Evolutionary conservation across 2,113 vertebrate genomes (phyloP), one percentile per base, ranked within the genome.

Genomic region (Rhegmatorhina hoffmannsi): DNA sequence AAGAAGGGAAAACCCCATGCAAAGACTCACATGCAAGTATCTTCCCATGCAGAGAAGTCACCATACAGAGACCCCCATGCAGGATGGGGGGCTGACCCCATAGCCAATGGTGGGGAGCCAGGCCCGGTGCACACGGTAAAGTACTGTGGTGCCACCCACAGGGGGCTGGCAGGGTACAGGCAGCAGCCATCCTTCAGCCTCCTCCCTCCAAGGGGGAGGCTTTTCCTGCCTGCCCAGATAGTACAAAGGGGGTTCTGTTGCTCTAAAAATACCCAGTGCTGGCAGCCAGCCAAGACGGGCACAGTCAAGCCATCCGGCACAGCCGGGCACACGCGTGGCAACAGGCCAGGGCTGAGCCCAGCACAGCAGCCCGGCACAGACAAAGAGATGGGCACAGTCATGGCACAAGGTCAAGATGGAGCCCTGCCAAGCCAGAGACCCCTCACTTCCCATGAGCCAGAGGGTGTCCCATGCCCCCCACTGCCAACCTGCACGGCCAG

Each of bases 401-500:
- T 20, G 13, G 46, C 59, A 67, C 3, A 0, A 72, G 7, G 53
- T 17, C 53, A 16, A 26, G 33, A 50, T 8, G 2, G 20, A 80
- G 55, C 52, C 56, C 38, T 15, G 33, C 46, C 16, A 28, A 67
- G 56, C 36, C 28, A 31, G 11, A 63, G 40, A 56, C 31, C 44
- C 52, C 67, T 31, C 24, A 7, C 17, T 53, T 31, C 82, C 64
- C 29, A 5, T 0, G 8, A 66, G 44, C 23, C 16, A 34, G 5
- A 50, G 43, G 62, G 23, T 7, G 38, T 10, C 33, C 52, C 6
- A 1, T 6, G 44, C 24, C 31, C 31, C 11, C 1, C 7, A 5
- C 25, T 26, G 52, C 97, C 88, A 98, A 99, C 99, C 99, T 99
- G 99, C 28, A 99, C 99, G 0, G 99, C 99, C 95, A 99, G 97